A percentile compares a stretch with the other conserved stretches of the same genome.
Evolutionary conservation across 2,113 vertebrate species (phyloP).

Genomic region (Pandion haliaetus): DNA sequence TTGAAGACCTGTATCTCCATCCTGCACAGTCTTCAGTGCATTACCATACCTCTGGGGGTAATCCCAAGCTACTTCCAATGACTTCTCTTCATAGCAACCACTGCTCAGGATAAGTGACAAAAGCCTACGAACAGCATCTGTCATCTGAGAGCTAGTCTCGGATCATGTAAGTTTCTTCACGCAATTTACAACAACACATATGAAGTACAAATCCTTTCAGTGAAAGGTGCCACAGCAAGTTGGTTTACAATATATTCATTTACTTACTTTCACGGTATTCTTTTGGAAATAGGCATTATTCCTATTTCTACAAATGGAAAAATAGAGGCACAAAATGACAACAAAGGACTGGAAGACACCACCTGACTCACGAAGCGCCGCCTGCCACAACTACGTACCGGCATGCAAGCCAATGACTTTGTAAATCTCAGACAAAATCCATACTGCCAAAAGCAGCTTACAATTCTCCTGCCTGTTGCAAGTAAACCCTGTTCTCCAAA

Average conservation of each 20-base stretch:
- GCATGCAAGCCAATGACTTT: fast-evolving
- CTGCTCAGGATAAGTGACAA: neutral
- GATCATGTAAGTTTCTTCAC: fast-evolving
- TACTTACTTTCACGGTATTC: neutral
- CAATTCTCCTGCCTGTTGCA: neutral
- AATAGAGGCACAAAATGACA: neutral
- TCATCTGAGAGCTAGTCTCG: neutral
- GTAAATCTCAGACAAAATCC: neutral
- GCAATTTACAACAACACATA: neutral
- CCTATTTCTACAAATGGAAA: neutral
- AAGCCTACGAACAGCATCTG: neutral
- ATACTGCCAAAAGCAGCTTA: fast-evolving
- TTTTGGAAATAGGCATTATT: neutral
- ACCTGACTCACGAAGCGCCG: fast-evolving
- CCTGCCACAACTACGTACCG: neutral
- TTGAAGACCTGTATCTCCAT: neutral
- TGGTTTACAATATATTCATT: fast-evolving
- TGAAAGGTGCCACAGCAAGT: neutral
- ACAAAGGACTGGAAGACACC: neutral
- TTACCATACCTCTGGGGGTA: neutral
- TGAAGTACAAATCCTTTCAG: neutral
- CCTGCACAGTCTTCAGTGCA: too few species aligned
- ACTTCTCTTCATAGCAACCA: neutral
- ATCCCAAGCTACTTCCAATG: neutral
- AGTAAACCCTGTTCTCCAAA: neutral